phyloP scores from a whole-genome alignment of 2,888 invertebrate genomes.

The Pseudoips prasinana region DNA sequence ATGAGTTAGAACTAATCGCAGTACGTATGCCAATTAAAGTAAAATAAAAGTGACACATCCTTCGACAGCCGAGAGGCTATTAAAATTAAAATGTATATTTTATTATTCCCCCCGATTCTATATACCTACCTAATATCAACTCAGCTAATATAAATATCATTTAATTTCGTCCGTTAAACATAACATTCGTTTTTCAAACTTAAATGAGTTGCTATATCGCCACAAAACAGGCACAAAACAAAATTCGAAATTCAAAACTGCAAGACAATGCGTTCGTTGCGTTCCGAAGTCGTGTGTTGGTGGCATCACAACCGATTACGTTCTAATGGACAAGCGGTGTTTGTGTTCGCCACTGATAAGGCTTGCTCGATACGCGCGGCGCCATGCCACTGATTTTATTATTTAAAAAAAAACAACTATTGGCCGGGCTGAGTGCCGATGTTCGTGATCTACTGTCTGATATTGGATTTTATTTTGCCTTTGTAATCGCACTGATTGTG shows the following conservation, averaged over 20 bases:
- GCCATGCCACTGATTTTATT: conserved; percentile 76
- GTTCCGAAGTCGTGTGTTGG: conserved; percentile 68
- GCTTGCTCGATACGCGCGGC: conserved; percentile 75
- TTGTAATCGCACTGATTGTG: conserved; percentile 26
- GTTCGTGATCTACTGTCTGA: conserved; percentile 59
- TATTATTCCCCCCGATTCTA: too few relatives aligned
- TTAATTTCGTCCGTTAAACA: too few relatives aligned
- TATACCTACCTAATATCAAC: too few relatives aligned
- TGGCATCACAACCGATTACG: conserved; percentile 79
- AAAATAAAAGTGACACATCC: too few relatives aligned
- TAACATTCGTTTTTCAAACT: too few relatives aligned
- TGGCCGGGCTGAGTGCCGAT: conserved; percentile 40
- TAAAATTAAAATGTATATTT: too few relatives aligned
- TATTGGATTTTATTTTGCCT: conserved; percentile 38
- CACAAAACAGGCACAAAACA: too few relatives aligned
- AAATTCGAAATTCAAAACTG: conserved; percentile 56
- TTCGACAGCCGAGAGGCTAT: too few relatives aligned
- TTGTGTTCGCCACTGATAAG: conserved; percentile 75
- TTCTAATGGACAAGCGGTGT: conserved; percentile 82
- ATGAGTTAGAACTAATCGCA: too few relatives aligned
- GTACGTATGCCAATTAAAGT: too few relatives aligned
- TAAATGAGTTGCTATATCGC: too few relatives aligned
- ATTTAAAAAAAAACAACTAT: conserved; percentile 47
- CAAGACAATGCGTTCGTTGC: conserved; percentile 58
- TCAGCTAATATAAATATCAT: too few relatives aligned